These are phyloP conservation scores for Darevskia mixta DNA, from an alignment of 2,797 vertebrate genomes.

Conservation along the genomic window DNA sequence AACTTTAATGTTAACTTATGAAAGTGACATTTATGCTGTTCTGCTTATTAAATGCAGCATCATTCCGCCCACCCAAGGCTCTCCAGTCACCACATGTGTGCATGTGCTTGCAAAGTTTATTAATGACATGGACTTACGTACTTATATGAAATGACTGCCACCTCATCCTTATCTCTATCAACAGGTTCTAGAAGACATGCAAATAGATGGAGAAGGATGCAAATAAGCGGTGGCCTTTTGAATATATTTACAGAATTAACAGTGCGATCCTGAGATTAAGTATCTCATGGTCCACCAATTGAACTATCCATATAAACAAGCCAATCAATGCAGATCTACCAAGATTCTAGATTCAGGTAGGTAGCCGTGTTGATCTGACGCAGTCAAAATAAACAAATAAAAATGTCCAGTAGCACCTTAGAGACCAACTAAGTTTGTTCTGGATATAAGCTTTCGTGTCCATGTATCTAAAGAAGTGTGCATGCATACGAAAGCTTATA, in stretches of 20 bases:
- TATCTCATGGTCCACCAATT: too few species aligned
- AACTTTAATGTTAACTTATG: conserved; percentile 61
- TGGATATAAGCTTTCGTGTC: too few species aligned
- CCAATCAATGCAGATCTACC: conserved; percentile 33
- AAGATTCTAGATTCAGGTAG: too few species aligned
- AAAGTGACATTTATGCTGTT: conserved; percentile 43
- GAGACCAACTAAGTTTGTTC: too few species aligned
- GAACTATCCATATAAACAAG: too few species aligned
- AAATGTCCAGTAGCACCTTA: too few species aligned
- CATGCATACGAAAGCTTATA: too few species aligned
- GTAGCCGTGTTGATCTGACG: too few species aligned
- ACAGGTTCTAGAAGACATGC: not conserved
- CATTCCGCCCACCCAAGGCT: conserved; percentile 47
- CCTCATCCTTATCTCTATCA: conserved; percentile 41
- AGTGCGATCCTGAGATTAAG: conserved; percentile 18
- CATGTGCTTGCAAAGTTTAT: conserved; percentile 48
- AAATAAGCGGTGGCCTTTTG: not conserved
- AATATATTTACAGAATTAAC: conserved; percentile 37
- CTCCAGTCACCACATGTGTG: conserved; percentile 27
- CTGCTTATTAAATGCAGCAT: conserved; percentile 51
- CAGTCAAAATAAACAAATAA: too few species aligned
- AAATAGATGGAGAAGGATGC: conserved; percentile 3
- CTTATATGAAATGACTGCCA: conserved; percentile 46
- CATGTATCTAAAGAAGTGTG: too few species aligned
- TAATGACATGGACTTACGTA: conserved; percentile 58